A percentile compares a stretch with the other conserved stretches of the same genome.
Evolutionary conservation across 2,113 vertebrate species (phyloP).

Genomic region (Sapajus apella): DNA sequence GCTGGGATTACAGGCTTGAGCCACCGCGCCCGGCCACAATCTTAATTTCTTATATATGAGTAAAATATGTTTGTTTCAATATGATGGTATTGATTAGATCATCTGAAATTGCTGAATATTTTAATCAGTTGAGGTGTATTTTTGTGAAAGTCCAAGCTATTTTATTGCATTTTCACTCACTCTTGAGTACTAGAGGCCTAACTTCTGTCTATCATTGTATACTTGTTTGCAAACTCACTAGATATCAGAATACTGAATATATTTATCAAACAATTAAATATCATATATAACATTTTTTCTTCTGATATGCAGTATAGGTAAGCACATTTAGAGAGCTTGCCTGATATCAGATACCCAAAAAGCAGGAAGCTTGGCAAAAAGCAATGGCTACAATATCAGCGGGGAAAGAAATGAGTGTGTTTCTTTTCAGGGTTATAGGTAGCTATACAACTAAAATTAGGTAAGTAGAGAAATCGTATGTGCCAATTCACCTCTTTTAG

Average conservation of each 20-base stretch:
- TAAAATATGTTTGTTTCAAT: not conserved
- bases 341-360: not conserved
- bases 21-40: not conserved
- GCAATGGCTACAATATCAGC: not conserved
- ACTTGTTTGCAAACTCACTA: not conserved
- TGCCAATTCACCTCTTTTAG: not conserved
- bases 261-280: not conserved
- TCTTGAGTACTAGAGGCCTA: not conserved
- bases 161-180: not conserved
- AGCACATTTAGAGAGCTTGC: not conserved
- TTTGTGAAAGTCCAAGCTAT: not conserved
- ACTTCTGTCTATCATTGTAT: not conserved
- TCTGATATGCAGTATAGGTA: not conserved
- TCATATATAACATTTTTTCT: not conserved
- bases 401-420: rapidly evolving
- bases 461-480: not conserved
- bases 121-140: not conserved
- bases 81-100: not conserved
- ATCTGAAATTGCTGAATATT: not conserved
- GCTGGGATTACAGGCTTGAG: too few species aligned
- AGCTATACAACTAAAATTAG: not conserved
- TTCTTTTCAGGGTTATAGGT: not conserved
- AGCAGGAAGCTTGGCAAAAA: not conserved
- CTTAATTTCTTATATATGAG: not conserved
- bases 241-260: not conserved